phyloP scores from a whole-genome alignment of 2,113 vertebrate species.

The Etia nguti region DNA sequence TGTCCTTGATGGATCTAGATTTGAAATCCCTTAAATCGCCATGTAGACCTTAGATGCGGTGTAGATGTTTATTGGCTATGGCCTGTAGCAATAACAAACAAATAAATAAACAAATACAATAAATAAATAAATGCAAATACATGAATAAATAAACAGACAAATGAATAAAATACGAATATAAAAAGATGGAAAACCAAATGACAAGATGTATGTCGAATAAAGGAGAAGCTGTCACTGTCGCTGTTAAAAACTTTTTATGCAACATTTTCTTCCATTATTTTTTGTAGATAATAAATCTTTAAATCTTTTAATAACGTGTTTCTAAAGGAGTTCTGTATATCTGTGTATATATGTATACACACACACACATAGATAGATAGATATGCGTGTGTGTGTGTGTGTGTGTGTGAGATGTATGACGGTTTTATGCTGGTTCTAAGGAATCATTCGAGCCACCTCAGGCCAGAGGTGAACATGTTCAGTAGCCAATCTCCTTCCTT shows the following conservation, averaged over 20 bases:
- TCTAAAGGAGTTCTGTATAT: accelerated
- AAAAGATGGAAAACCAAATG: not conserved
- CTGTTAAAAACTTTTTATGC: not conserved
- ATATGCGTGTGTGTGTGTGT: too few relatives aligned
- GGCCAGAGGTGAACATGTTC: slow-evolving; percentile 25
- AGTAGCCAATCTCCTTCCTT: slow-evolving; percentile 34
- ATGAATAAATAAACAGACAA: not conserved
- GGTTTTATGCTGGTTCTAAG: not conserved
- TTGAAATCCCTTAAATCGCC: not conserved
- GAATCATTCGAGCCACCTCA: not conserved
- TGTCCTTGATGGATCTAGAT: accelerated
- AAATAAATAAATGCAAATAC: not conserved
- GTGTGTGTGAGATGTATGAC: too few relatives aligned
- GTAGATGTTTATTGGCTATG: not conserved
- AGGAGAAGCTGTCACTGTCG: not conserved
- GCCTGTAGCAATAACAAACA: accelerated
- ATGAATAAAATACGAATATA: not conserved
- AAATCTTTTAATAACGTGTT: not conserved
- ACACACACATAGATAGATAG: not conserved
- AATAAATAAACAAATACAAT: not conserved
- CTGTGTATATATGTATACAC: accelerated
- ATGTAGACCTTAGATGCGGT: not conserved
- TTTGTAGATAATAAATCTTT: not conserved
- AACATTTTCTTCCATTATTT: not conserved
- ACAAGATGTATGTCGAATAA: not conserved